Evolutionary conservation across 2,888 invertebrate species (phyloP), one percentile per base, ranked within the genome.

Genomic region (Pheosia gnoma): DNA sequence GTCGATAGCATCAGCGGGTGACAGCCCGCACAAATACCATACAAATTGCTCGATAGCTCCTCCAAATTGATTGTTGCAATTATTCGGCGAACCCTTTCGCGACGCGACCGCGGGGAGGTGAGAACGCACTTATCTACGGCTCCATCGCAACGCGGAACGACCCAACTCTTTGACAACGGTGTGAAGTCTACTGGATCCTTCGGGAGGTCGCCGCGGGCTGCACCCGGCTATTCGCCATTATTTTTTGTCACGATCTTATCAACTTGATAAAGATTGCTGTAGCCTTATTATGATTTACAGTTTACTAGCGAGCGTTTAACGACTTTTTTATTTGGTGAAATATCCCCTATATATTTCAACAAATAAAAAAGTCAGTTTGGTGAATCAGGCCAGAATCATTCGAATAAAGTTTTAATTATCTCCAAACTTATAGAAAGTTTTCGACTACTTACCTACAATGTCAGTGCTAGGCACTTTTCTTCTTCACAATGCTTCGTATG

Each of bases 21-120:
- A 90, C 92, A 91, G 87, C 93, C 93, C 93, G 93, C 93, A 93
- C 93, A 91, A 91, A 92, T 89, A 91, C 90, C 91, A 89, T 91
- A 93, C 92, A 92, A 93, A 92, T 92, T 90, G 88, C 81, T 91
- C 93, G 91, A 93, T 92, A 81, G 87, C 90, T 92, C 88, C 90
- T 92, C 83, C 83, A 89, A 85, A 91, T 90, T 91, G 91, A 93
- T 93, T 93, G 93, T 93, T 90, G 93, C 93, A 92, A 93, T 93
- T 92, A 91, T 92, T 92, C 87, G 84, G 85, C 86, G 87, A 91
- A 91, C 91, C 93, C 92, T 92, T 93, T 90, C 87, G 88, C 88
- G 82, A 86, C 74, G 84, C 87, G 87, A 81, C 89, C 88, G 82
- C 90, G 89, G 90, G 89, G 90, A 92, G 90, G 92, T 93, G 92